Base-by-base conservation (phyloP, 2,113 vertebrate genomes). In the Zosterops lateralis region DNA sequence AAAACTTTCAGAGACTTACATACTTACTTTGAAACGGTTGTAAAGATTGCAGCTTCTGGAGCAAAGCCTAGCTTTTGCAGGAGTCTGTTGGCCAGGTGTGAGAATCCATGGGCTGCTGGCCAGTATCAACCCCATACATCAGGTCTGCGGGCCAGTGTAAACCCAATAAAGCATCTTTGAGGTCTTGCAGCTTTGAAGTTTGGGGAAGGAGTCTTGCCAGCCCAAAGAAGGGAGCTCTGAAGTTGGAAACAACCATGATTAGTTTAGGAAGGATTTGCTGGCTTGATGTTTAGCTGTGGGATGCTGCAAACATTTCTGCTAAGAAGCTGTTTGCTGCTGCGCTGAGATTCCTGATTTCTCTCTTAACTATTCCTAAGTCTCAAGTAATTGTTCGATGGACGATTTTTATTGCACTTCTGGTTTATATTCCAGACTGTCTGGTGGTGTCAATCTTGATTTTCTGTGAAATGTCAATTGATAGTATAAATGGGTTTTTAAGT, bases 11-110 rank as follows among this genome's bases (percentile, higher is more conserved):
- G 61, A 90, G 89, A 42, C 36, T 84, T 87, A 78, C 91, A 93
- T 94, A 65, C 73, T 94, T 93, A 56, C 66, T 95, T 94, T 95
- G 87, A 95, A 96, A 91, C 0, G 6, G 58, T 85, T 84, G 51
- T 89, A 94, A 96, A 94, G 94, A 95, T 89, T 93, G 77, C 84
- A 84, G 77, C 65, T 90, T 77, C 77, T 93, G 89, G 84, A 95
- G 84, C 77, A 90, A 72, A 91, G 94, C 92, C 92, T 75, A 92
- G 95, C 47, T 93, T 90, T 89, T 71, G 80, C 80, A 81, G 62
- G 70, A 84, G 70, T 78, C 84, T 94, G 76, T 84, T 5, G 17
- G 70, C 89, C 92, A 95, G 91, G 92, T 93, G 89, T 91, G 84
- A 82, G 91, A 50, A 74, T 84, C 54, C 3, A 0, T 28, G 74